phyloP scores from a whole-genome alignment of 2,797 vertebrate species.

The Protosalanx chinensis region DNA sequence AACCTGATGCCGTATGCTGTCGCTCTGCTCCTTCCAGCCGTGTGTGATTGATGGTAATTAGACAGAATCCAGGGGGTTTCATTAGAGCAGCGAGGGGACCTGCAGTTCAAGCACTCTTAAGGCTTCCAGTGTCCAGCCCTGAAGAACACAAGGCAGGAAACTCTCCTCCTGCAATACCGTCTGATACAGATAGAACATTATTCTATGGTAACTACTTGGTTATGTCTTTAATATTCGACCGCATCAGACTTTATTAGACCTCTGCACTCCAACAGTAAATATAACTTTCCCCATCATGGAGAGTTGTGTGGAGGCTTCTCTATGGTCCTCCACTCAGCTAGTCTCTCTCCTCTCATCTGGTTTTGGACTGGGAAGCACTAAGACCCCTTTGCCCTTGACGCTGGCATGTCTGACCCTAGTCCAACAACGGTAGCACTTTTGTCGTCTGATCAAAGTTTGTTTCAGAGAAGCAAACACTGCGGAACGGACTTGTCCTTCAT shows the following conservation, averaged over 20 bases:
- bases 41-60: constrained; percentile 61
- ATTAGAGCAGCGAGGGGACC: constrained; percentile 25
- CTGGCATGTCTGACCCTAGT: neutral
- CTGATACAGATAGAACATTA: too few relatives aligned
- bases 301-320: neutral
- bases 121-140: too few relatives aligned
- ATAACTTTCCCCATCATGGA: neutral
- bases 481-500: too few relatives aligned
- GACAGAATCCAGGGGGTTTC: constrained; percentile 11
- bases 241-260: neutral
- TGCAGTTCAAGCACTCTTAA: neutral
- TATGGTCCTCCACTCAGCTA: neutral
- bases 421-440: too few relatives aligned
- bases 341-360: neutral
- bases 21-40: constrained; percentile 61
- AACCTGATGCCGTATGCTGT: constrained; percentile 34
- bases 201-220: too few relatives aligned
- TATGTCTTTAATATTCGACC: too few relatives aligned
- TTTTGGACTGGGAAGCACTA: neutral
- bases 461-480: too few relatives aligned
- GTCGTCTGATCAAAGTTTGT: too few relatives aligned
- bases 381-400: neutral
- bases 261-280: neutral
- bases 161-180: too few relatives aligned
- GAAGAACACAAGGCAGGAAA: too few relatives aligned